A percentile compares a stretch with the other conserved stretches of the same genome.
phyloP scores from a whole-genome alignment of 2,888 invertebrate species.

The Ramazzottius varieornatus region DNA sequence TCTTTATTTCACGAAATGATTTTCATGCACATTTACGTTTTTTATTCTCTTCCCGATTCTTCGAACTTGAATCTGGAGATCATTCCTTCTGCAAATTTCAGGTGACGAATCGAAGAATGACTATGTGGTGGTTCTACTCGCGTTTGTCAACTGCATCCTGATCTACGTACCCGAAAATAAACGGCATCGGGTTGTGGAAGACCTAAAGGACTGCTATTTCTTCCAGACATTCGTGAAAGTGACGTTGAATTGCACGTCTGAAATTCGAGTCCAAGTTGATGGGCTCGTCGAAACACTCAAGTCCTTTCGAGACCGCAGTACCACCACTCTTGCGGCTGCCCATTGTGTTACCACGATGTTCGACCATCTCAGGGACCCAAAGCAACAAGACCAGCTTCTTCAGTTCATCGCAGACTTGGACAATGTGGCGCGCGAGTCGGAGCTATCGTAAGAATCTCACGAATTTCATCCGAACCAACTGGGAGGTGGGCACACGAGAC shows the following conservation, averaged over 20 bases:
- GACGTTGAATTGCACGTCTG: neutral
- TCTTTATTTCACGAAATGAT: neutral
- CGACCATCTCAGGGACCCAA: neutral
- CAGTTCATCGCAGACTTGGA: neutral
- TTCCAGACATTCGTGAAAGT: neutral
- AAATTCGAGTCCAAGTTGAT: neutral
- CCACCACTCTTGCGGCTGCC: neutral
- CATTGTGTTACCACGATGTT: neutral
- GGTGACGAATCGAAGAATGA: neutral
- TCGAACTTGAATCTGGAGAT: no score
- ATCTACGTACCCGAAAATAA: neutral
- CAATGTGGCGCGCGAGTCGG: no score
- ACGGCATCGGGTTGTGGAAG: neutral
- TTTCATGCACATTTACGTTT: neutral
- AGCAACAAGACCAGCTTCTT: neutral
- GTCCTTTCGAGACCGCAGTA: neutral
- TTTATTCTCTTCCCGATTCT: neutral
- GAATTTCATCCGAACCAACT: no score
- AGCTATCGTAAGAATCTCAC: no score
- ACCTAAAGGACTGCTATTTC: neutral
- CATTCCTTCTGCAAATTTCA: no score
- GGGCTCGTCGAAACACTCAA: neutral
- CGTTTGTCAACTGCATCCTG: neutral
- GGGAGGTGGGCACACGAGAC: no score
- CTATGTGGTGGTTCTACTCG: neutral